Evolutionary conservation across 2,113 vertebrate species (phyloP).

Genomic region (Ardeotis arabs): DNA sequence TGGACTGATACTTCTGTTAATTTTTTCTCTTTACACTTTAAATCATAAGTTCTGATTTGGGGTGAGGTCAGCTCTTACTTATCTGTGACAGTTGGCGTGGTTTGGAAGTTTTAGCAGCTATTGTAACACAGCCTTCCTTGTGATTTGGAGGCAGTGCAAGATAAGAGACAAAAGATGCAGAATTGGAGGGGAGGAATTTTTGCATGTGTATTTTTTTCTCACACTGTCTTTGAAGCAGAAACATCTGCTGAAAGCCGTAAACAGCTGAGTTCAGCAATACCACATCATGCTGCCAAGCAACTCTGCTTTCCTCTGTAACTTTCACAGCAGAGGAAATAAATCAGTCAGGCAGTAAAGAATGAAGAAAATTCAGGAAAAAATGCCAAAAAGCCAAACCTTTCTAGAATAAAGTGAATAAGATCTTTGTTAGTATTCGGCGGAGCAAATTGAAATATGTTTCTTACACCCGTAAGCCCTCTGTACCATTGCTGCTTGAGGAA

Average conservation of each 20-base stretch:
- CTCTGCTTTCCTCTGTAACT: conserved; percentile 57
- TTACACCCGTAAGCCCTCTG: neutral
- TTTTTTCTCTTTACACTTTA: neutral
- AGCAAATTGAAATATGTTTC: neutral
- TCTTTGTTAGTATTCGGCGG: conserved; percentile 11
- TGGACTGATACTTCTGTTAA: neutral
- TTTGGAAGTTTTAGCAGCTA: neutral
- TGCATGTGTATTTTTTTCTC: neutral
- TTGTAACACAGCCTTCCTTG: neutral
- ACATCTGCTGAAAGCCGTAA: conserved; percentile 52
- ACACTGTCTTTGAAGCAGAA: conserved; percentile 54
- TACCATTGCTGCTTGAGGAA: conserved; percentile 7
- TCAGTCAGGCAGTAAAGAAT: conserved; percentile 69
- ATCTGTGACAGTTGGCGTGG: neutral
- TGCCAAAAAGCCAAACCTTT: conserved; percentile 44
- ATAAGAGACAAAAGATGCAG: conserved; percentile 22
- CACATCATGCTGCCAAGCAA: conserved; percentile 35
- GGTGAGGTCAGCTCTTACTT: neutral
- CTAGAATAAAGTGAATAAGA: conserved; percentile 55
- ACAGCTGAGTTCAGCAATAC: conserved; percentile 67
- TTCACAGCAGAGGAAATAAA: conserved; percentile 55
- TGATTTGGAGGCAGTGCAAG: neutral
- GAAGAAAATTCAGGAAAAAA: conserved; percentile 12
- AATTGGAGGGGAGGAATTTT: neutral
- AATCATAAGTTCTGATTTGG: neutral